Percentiles rank a stretch among this genome's conserved stretches.
Conservation (phyloP, 2,888 invertebrate genomes). For the Melipona beecheii region DNA sequence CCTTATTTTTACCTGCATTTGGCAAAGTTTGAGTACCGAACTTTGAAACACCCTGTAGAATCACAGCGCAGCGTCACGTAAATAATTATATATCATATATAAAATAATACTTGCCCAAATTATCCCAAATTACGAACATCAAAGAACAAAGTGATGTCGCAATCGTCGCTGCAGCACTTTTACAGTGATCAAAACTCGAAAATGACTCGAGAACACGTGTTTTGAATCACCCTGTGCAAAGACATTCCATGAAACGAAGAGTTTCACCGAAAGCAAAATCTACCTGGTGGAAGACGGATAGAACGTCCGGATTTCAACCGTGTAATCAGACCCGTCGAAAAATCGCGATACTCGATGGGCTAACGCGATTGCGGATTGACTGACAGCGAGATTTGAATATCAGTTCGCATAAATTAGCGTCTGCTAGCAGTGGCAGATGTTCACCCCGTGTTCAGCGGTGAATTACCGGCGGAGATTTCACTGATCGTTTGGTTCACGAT, state of each 20-base stretch:
- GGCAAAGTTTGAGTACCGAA: too few species aligned
- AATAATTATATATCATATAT: too few species aligned
- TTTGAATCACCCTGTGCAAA: background rate
- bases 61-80: too few species aligned
- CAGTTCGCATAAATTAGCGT: conserved; percentile 36
- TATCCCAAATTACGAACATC: too few species aligned
- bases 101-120: too few species aligned
- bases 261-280: background rate
- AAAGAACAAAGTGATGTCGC: too few species aligned
- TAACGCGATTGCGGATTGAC: conserved; percentile 21
- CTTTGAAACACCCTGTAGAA: too few species aligned
- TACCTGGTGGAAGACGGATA: background rate
- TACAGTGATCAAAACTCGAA: too few species aligned
- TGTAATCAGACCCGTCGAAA: conserved; percentile 1
- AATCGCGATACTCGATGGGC: conserved; percentile 1
- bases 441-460: conserved; percentile 26
- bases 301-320: background rate
- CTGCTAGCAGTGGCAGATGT: conserved; percentile 13
- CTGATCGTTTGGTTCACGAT: conserved; percentile 40
- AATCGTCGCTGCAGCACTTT: too few species aligned
- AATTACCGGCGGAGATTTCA: conserved; percentile 50
- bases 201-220: too few species aligned
- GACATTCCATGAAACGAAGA: background rate
- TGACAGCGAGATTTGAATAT: conserved; percentile 39
- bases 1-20: too few species aligned